phyloP scores from a whole-genome alignment of 1,140 invertebrate genomes.

The Ridgeia piscesae region DNA sequence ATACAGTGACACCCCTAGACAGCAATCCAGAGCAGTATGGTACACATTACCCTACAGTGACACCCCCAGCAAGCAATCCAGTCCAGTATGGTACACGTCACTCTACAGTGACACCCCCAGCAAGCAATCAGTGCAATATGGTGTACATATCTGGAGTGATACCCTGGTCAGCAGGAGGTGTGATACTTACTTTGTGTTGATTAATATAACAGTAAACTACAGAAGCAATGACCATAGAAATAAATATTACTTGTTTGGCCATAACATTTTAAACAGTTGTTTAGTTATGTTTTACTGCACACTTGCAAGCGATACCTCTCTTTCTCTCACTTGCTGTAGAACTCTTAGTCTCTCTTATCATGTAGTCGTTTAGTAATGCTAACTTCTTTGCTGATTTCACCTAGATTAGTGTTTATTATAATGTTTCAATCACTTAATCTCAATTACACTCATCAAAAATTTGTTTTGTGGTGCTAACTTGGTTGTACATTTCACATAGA shows the following conservation, averaged over 20 bases:
- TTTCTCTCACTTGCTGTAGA: not conserved
- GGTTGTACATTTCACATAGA: no score
- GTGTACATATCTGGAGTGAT: not conserved
- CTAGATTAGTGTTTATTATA: no score
- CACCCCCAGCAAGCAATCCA: not conserved
- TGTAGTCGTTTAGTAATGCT: not conserved
- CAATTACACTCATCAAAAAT: no score
- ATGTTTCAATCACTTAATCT: no score
- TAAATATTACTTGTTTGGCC: not conserved
- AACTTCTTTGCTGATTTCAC: no score
- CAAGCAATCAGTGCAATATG: not conserved
- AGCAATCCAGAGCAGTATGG: not conserved
- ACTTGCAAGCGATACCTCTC: not conserved
- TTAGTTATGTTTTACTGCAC: not conserved
- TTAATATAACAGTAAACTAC: not conserved
- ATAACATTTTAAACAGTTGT: not conserved
- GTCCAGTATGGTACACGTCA: not conserved
- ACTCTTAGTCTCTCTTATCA: not conserved
- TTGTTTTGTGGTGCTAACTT: no score
- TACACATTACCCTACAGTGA: not conserved
- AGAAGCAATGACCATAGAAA: not conserved
- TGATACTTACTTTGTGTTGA: not conserved
- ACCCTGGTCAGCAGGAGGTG: not conserved
- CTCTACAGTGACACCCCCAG: not conserved
- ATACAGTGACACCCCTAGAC: not conserved